Evolutionary conservation across 2,797 vertebrate species (phyloP), one percentile per base, ranked within the genome.

Genomic region (Emydoidea blandingii): DNA sequence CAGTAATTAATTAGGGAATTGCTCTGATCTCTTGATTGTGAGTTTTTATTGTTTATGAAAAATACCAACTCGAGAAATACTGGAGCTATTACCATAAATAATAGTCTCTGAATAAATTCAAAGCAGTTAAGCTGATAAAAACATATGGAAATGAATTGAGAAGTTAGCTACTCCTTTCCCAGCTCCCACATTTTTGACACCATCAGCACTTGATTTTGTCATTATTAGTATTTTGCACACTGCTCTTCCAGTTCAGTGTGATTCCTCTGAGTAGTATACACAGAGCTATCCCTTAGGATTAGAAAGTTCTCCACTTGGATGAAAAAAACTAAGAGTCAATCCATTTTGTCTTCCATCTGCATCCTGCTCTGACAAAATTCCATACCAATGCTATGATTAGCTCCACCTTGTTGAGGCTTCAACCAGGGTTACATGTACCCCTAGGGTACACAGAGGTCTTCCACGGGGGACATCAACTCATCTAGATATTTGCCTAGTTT

Each of bases 81-180:
- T 86, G 29, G 34, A 90, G 49, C 86, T 96, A 90, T 94, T 96
- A 57, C 94, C 88, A 96, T 93, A 93, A 89, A 94, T 96, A 96
- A 96, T 91, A 92, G 72, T 93, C 91, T 96, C 94, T 95, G 95
- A 96, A 96, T 95, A 97, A 96, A 94, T 87, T 96, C 47, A 78
- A 79, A 79, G 47, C 93, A 91, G 88, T 92, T 95, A 95, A 97
- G 86, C 85, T 80, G 72, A 85, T 93, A 85, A 62, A 94, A 96
- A 95, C 96, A 97, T 90, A 96, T 95, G 95, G 88, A 96, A 94
- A 52, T 91, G 52, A 53, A 84, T 90, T 85, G 41, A 82, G 82
- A 96, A 80, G 88, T 95, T 79, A 92, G 87, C 93, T 78, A 68
- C 90, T 72, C 81, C 85, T 82, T 85, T 95, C 91, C 93, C 85